These are phyloP conservation scores for Oenanthe melanoleuca DNA, from an alignment of 2,113 vertebrate genomes.

Conservation along the genomic window DNA sequence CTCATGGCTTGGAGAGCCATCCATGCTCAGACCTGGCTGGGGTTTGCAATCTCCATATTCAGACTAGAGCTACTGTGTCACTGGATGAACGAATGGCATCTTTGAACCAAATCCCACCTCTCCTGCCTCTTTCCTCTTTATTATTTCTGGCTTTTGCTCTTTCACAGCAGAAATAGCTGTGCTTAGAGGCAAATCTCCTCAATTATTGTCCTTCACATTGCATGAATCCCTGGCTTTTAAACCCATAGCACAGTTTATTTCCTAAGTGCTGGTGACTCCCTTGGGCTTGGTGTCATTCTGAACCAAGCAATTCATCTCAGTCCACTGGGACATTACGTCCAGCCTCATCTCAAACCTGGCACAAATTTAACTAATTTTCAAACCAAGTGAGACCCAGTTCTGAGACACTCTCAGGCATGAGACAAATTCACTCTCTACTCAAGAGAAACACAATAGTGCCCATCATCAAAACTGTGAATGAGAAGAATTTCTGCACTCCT, in stretches of 20 bases:
- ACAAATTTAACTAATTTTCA: not conserved
- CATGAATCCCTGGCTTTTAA: not conserved
- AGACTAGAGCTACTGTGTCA: not conserved
- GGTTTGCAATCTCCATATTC: not conserved
- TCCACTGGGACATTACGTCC: not conserved
- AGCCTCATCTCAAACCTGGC: not conserved
- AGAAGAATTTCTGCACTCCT: not conserved
- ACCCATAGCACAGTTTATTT: not conserved
- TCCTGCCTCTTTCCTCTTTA: not conserved
- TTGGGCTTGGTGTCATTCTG: not conserved
- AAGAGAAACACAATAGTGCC: not conserved
- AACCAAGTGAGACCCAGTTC: not conserved
- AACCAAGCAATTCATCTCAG: not conserved
- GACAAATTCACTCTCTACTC: not conserved
- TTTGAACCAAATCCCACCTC: not conserved
- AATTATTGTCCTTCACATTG: not conserved
- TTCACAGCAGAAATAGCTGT: not conserved
- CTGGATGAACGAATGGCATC: not conserved
- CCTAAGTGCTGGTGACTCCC: not conserved
- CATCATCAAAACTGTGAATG: not conserved
- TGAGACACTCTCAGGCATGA: not conserved
- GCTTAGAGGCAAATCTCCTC: not conserved
- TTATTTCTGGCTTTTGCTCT: not conserved
- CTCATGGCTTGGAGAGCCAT: not conserved
- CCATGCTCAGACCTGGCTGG: not conserved